Conservation (phyloP, 2,888 invertebrate genomes). For the Mamestra brassicae region DNA sequence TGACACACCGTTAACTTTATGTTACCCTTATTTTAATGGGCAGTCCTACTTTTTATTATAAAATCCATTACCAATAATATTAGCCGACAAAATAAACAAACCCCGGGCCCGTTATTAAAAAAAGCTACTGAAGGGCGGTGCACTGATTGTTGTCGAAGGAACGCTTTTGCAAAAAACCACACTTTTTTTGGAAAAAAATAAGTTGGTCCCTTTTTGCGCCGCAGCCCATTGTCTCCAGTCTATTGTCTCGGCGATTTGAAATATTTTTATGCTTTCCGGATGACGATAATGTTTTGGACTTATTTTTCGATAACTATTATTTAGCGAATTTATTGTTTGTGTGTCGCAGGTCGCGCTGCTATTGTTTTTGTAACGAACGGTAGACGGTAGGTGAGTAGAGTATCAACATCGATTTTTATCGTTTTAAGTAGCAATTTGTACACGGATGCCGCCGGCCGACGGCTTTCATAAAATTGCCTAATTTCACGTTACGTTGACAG, state of each 20-base stretch:
- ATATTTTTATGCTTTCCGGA: conserved; percentile 90
- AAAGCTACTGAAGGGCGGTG: conserved; percentile 80
- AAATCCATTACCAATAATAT: conserved; percentile 82
- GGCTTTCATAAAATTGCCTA: conserved; percentile 71
- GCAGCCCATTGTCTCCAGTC: conserved; percentile 86
- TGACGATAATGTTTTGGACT: conserved; percentile 88
- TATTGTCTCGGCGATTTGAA: conserved; percentile 89
- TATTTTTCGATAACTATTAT: conserved; percentile 90
- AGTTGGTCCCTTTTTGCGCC: conserved; percentile 86
- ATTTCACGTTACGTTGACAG: conserved; percentile 76
- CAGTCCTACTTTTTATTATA: conserved; percentile 69
- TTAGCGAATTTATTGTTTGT: conserved; percentile 87
- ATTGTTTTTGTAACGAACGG: conserved; percentile 74
- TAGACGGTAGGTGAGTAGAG: conserved; percentile 63
- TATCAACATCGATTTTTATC: conserved; percentile 74
- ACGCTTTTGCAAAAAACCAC: conserved; percentile 85
- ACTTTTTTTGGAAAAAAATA: conserved; percentile 80
- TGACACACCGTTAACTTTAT: conserved; percentile 11
- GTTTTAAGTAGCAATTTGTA: conserved; percentile 81
- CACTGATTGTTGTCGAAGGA: conserved; percentile 86
- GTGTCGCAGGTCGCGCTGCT: conserved; percentile 66
- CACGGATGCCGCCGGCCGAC: conserved; percentile 75
- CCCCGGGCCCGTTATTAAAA: conserved; percentile 86
- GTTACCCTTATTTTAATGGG: conserved; percentile 56
- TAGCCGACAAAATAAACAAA: conserved; percentile 86